Conservation (phyloP, 2,797 vertebrate species). For the Pangasius sanitwongsei region DNA sequence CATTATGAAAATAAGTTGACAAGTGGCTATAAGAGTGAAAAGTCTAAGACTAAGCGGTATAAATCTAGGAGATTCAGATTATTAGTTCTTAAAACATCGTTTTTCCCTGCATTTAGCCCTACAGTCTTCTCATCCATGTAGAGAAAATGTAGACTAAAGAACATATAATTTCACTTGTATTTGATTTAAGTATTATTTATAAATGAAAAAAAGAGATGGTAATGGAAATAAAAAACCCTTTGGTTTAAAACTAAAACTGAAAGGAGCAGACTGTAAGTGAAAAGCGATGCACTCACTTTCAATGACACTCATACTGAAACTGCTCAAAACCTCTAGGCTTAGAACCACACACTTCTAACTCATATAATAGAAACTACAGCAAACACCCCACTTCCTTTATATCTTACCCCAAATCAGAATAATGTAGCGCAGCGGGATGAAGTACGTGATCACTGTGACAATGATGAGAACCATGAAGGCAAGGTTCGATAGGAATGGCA, state of each 20-base stretch:
- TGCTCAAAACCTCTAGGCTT: background rate
- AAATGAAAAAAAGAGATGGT: background rate
- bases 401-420: slow-evolving; percentile 95
- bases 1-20: background rate
- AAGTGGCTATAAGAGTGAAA: background rate
- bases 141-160: background rate
- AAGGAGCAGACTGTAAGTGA: background rate
- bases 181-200: background rate
- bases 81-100: background rate
- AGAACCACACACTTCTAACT: background rate
- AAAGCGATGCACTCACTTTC: background rate
- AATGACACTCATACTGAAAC: slow-evolving; percentile 15
- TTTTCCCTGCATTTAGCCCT: background rate
- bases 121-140: background rate
- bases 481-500: slow-evolving; percentile 90
- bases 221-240: too few relatives aligned
- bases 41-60: background rate
- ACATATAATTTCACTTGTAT: background rate
- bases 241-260: background rate
- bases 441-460: slow-evolving; percentile 81
- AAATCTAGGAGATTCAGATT: background rate
- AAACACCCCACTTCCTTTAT: background rate
- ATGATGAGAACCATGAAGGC: slow-evolving; percentile 82
- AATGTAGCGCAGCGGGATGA: slow-evolving; percentile 88
- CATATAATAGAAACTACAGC: background rate